Evolutionary conservation across 2,888 invertebrate species (phyloP).

Genomic region (Epicampocera succincta): DNA sequence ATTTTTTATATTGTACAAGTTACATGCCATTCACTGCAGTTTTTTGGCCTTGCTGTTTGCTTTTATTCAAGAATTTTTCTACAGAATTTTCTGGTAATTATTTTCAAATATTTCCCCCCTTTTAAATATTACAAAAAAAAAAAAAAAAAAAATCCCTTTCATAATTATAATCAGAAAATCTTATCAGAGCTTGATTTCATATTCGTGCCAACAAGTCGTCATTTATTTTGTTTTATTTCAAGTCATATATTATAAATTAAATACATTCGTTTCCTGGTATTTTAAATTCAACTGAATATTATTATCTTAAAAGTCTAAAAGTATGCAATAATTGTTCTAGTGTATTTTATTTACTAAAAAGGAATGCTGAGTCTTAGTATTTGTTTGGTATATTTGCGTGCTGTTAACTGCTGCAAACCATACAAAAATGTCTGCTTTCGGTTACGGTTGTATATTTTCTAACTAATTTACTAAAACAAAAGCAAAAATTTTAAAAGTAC

Average conservation of each 20-base stretch:
- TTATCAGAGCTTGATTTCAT: background rate
- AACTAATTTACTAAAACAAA: no score
- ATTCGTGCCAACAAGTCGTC: slow-evolving; percentile 19
- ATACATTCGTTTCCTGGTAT: background rate
- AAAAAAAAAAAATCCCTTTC: no score
- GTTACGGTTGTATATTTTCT: no score
- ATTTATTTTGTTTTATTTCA: background rate
- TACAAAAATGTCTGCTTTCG: slow-evolving; percentile 13
- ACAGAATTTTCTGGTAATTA: background rate
- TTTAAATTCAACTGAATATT: slow-evolving; percentile 18
- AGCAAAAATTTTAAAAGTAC: no score
- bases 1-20: no score
- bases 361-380: slow-evolving; percentile 30
- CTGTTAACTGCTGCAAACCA: slow-evolving; percentile 58
- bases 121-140: no score
- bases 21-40: no score
- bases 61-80: background rate
- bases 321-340: slow-evolving; percentile 53
- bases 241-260: slow-evolving; percentile 15
- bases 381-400: slow-evolving; percentile 64
- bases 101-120: no score
- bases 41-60: no score
- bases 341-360: slow-evolving; percentile 15
- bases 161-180: no score
- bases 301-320: slow-evolving; percentile 28